These are phyloP conservation scores for Eumerus sabulonum DNA, from an alignment of 2,888 invertebrate species.

Conservation along the genomic window DNA sequence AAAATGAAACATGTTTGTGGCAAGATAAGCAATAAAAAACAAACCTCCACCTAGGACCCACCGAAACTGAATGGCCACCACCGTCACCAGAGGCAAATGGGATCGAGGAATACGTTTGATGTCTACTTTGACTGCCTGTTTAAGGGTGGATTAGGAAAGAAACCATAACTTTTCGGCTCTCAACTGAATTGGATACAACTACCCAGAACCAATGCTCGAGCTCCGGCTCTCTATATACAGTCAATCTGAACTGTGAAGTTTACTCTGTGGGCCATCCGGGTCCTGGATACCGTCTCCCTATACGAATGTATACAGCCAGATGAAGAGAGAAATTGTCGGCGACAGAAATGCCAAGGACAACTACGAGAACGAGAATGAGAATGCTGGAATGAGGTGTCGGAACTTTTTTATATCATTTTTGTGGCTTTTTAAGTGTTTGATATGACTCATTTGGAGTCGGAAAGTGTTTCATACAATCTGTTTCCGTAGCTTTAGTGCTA, in stretches of 20 bases:
- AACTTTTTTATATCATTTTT: constrained; percentile 66
- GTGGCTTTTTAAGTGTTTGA: constrained; percentile 65
- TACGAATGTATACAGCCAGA: too few relatives aligned
- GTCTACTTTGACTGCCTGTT: constrained; percentile 51
- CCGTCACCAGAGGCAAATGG: constrained; percentile 9
- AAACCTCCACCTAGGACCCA: not conserved
- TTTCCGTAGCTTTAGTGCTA: constrained; percentile 59
- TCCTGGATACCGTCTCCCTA: too few relatives aligned
- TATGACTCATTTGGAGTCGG: constrained; percentile 17
- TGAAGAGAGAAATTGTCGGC: too few relatives aligned
- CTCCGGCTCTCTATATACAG: too few relatives aligned
- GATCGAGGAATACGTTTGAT: constrained; percentile 43
- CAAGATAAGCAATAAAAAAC: not conserved
- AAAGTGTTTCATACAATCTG: constrained; percentile 52
- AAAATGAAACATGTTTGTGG: not conserved
- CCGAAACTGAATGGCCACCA: not conserved
- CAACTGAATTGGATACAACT: not conserved
- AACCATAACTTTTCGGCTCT: constrained; percentile 52
- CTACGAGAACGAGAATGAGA: not conserved
- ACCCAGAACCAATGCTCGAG: too few relatives aligned
- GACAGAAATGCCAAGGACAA: too few relatives aligned
- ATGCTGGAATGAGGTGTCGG: constrained; percentile 23
- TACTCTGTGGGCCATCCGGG: too few relatives aligned
- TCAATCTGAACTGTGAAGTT: too few relatives aligned
- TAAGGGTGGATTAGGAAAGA: constrained; percentile 58